phyloP scores from a whole-genome alignment of 2,888 invertebrate species.

The Camponotus fellah region DNA sequence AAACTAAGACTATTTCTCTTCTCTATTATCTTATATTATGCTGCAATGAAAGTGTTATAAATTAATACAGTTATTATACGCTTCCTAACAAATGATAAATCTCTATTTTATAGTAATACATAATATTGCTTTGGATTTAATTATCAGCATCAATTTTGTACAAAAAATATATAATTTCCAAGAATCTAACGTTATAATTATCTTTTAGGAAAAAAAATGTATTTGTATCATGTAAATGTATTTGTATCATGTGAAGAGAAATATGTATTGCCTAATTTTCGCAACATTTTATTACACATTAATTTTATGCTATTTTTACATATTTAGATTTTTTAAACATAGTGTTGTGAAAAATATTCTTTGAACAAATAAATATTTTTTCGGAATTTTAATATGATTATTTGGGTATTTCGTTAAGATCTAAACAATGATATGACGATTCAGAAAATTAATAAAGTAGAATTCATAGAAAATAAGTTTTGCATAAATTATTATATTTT shows the following conservation, averaged over 20 bases:
- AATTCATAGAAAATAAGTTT: background rate
- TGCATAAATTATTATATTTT: background rate
- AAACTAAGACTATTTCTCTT: background rate
- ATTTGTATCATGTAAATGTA: background rate
- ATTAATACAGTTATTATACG: background rate
- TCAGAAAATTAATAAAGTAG: background rate
- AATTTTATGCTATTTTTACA: conserved; percentile 5
- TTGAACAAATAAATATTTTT: background rate
- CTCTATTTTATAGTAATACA: background rate
- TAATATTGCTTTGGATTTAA: background rate
- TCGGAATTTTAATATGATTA: background rate
- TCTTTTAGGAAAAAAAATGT: background rate
- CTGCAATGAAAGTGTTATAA: background rate
- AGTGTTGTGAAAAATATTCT: background rate
- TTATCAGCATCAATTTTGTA: background rate
- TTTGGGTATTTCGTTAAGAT: background rate
- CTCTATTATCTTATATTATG: background rate
- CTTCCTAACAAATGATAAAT: background rate
- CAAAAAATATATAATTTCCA: background rate
- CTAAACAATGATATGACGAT: background rate
- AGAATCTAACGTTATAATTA: background rate
- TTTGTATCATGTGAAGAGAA: background rate
- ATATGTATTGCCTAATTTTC: conserved; percentile 2
- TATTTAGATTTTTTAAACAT: conserved; percentile 7
- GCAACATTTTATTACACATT: background rate